phyloP scores from a whole-genome alignment of 2,113 vertebrate genomes.

The Scophthalmus maximus region DNA sequence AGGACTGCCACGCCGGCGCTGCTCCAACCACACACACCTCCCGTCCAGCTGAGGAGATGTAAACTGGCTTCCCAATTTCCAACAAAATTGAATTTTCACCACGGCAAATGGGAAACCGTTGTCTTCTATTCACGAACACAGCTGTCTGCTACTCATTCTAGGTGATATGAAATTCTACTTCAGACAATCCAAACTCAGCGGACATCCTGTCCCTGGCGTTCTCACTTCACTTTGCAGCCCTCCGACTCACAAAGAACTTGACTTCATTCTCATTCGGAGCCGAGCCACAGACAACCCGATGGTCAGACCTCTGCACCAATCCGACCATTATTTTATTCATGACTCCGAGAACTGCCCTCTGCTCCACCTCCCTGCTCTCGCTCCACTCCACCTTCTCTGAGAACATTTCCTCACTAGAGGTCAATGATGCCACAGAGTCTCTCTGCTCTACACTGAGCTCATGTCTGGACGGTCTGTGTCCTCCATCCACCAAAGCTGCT shows the following conservation, averaged over 20 bases:
- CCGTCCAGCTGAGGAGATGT: not conserved
- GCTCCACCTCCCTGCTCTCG: too few species aligned
- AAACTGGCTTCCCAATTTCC: not conserved
- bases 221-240: not conserved
- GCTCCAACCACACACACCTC: not conserved
- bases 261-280: not conserved
- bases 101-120: not conserved
- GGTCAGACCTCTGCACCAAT: not conserved
- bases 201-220: not conserved
- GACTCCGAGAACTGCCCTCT: not conserved
- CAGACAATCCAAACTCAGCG: not conserved
- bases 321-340: not conserved
- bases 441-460: not conserved
- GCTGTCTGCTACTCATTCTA: not conserved
- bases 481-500: constrained; percentile 1
- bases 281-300: not conserved
- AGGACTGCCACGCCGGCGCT: not conserved
- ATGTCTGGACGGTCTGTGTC: not conserved
- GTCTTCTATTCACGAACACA: not conserved
- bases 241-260: not conserved
- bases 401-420: not conserved
- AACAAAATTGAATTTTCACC: not conserved
- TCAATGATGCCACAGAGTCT: not conserved
- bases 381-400: not conserved
- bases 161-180: not conserved